Evolutionary conservation across 2,113 vertebrate genomes (phyloP), one percentile per base, ranked within the genome.

Genomic region (Cyprinodon brontotheroides): DNA sequence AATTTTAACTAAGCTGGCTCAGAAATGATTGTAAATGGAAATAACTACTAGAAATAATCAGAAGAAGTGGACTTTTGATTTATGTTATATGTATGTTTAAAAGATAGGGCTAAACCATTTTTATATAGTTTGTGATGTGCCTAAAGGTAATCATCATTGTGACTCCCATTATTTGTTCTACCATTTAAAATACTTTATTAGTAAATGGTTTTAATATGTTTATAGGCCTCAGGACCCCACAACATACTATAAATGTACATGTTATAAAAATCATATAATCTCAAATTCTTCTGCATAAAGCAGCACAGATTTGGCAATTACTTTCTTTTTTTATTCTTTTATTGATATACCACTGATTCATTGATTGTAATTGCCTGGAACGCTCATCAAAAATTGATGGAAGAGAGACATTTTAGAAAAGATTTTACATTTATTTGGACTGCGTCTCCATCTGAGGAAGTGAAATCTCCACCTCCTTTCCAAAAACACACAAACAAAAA

Each of bases 391-490:
- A 87, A 89, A 86, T 79, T 75, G 41, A 89, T 63, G 57, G 72
- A n/a, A 40, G 76, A 65, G 80, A 77, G 75, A 89, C 86, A 81
- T 79, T 78, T 87, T 87, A 76, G 40, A 84, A 77, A 79, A 88
- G 83, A 87, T 86, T 88, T 88, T 80, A 77, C 81, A 88, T 84
- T 41, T 69, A 89, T 85, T 85, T 90, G 89, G 90, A 89, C 84
- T 85, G 76, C 68, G 76, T 89, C 82, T 86, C 77, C 41, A n/a
- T 89, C 61, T 81, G 81, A 84, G 77, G 78, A 86, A 86, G 87
- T 87, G 59, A 80, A 84, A 86, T 85, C 79, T 80, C 74, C 37
- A 72, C 74, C 85, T 81, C 70, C 48, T 72, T 85, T 74, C 77
- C 70, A 61, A 81, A 92, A 81, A 82, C 89, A 86, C 80, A 86